Evolutionary conservation across 2,113 vertebrate species (phyloP).

Genomic region (Mesocricetus auratus): DNA sequence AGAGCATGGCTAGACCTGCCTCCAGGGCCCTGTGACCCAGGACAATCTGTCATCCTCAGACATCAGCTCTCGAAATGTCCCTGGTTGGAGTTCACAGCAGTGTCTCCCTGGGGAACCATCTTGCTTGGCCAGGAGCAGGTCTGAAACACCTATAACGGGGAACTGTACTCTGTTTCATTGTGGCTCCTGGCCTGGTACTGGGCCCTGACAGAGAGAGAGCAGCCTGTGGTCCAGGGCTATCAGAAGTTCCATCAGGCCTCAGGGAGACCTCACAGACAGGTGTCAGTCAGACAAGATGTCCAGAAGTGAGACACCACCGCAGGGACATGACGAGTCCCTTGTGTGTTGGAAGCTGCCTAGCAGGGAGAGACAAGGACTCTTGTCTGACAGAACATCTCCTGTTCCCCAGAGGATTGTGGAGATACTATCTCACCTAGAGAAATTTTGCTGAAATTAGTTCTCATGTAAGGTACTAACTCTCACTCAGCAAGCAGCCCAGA

Average conservation of each 20-base stretch:
- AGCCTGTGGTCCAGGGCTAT: fast-evolving
- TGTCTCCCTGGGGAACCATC: neutral
- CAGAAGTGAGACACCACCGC: neutral
- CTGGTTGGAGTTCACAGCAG: neutral
- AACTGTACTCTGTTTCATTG: neutral
- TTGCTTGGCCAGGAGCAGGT: too few relatives aligned
- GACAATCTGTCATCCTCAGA: neutral
- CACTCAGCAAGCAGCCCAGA: neutral
- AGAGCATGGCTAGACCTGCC: too few relatives aligned
- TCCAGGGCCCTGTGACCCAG: neutral
- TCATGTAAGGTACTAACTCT: neutral
- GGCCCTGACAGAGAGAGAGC: neutral
- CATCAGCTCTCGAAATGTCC: neutral
- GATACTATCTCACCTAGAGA: neutral
- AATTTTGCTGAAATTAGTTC: neutral
- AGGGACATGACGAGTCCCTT: neutral
- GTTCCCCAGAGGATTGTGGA: neutral
- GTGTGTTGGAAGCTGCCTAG: neutral
- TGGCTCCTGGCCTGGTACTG: neutral
- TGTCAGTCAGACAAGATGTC: too few relatives aligned
- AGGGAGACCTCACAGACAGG: neutral
- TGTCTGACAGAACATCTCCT: neutral
- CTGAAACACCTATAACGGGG: neutral
- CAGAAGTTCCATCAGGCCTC: neutral
- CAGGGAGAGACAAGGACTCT: neutral